Percentiles rank a stretch among this genome's conserved stretches.
Evolutionary conservation across 2,888 invertebrate species (phyloP).

Genomic region (Ectropis crepuscularia): DNA sequence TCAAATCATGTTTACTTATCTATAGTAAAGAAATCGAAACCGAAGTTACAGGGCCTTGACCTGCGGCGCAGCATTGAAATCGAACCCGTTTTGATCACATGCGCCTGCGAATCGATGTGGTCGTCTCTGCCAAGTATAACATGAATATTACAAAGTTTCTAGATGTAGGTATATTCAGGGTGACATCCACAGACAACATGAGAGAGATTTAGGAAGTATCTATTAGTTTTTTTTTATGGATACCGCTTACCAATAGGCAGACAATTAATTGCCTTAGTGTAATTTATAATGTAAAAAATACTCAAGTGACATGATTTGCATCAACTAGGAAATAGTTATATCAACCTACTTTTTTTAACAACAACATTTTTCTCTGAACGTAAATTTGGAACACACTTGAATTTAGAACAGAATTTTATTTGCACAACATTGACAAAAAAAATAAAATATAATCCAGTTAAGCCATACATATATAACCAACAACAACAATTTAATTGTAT

Average conservation of each 20-base stretch:
- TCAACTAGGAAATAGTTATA: too few species aligned
- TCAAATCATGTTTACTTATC: conserved; percentile 33
- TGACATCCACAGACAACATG: not conserved
- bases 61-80: conserved; percentile 49
- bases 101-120: conserved; percentile 42
- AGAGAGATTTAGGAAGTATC: not conserved
- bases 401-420: too few species aligned
- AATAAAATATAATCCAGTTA: too few species aligned
- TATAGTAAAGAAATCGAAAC: conserved; percentile 38
- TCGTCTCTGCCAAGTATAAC: conserved; percentile 32
- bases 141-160: conserved; percentile 8
- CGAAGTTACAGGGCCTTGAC: conserved; percentile 55
- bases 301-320: too few species aligned
- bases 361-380: too few species aligned
- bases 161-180: not conserved
- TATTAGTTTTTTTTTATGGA: too few species aligned
- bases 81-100: conserved; percentile 65
- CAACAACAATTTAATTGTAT: too few species aligned
- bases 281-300: too few species aligned
- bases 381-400: too few species aligned
- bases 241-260: not conserved
- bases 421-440: too few species aligned
- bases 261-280: not conserved
- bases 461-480: too few species aligned
- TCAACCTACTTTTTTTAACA: too few species aligned